Conservation (phyloP, 2,888 invertebrate species). For the Herminia tarsipennalis region DNA sequence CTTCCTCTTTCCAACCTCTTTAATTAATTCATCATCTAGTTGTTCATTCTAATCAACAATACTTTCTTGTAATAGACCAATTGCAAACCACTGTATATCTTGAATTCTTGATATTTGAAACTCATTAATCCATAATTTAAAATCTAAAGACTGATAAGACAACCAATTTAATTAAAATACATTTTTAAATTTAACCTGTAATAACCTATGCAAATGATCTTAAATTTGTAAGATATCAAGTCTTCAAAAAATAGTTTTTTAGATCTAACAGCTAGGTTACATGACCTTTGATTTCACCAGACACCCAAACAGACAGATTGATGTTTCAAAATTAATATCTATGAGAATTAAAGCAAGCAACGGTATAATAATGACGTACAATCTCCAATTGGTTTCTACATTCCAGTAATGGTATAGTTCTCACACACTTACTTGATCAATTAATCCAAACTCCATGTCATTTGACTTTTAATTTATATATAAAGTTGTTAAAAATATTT, state of each 20-base stretch:
- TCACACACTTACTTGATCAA: conserved; percentile 34
- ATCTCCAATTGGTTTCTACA: conserved; percentile 35
- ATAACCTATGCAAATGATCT: conserved; percentile 6
- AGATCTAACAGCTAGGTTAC: background rate
- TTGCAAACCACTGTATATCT: background rate
- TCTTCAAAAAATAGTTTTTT: background rate
- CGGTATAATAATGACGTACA: conserved; percentile 29
- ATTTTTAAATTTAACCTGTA: conserved; percentile 1
- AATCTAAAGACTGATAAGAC: conserved; percentile 3
- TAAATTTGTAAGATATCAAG: background rate
- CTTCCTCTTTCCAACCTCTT: background rate
- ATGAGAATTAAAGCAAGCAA: conserved; percentile 28
- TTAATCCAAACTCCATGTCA: conserved; percentile 39
- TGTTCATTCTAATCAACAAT: conserved; percentile 1
- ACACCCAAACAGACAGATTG: conserved; percentile 17
- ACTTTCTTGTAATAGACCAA: no score
- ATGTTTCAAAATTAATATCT: conserved; percentile 26
- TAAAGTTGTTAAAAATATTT: conserved; percentile 26
- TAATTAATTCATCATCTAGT: background rate
- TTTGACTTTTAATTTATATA: conserved; percentile 21
- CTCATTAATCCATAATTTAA: background rate
- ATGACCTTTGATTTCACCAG: background rate
- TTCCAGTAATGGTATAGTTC: conserved; percentile 27
- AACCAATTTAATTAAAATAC: background rate
- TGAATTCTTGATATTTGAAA: background rate